Evolutionary conservation across 2,113 vertebrate species (phyloP), one percentile per base, ranked within the genome.

Genomic region (Rynchops niger): DNA sequence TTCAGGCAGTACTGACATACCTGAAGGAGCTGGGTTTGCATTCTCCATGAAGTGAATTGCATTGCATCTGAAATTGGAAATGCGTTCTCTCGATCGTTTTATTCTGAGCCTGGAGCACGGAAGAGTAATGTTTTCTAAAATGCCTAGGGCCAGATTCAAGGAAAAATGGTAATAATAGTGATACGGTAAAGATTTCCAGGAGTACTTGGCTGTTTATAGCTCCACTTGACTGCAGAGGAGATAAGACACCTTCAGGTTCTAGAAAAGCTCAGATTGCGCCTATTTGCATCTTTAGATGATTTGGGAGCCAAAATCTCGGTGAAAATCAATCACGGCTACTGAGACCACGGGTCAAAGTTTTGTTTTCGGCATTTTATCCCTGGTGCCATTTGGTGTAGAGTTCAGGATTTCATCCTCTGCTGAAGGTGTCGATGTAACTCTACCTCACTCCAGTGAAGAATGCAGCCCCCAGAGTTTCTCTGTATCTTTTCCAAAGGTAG

Each of bases 1-100:
- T 65, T 95, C 96, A 91, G 96, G 97, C 94, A 96, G 95, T 78
- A 95, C 94, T 71, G 95, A 97, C 94, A 83, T 55, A 95, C 95
- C 96, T 69, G 36, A 96, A 96, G 92, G 88, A 96, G 97, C 96
- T 27, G 49, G 93, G 91, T 84, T 91, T 88, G 97, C 97, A 90
- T 98, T 97, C 96, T 97, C 95, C 96, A 95, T 88, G 66, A 95
- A 96, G 92, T 91, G 85, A 94, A 94, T 45, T 85, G 90, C 77
- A 86, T 58, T 92, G 61, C 86, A 92, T 77, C 50, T 29, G 76
- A 90, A 93, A 81, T 8, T 36, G 69, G 70, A 89, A 93, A 96
- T 36, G 55, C 49, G 8, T 62, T 88, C 58, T 85, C 73, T 79
- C 12, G 3, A 15, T 32, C 76, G 71, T 79, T 94, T 59, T 74